Percentiles rank a stretch among this genome's conserved stretches.
phyloP scores from a whole-genome alignment of 2,113 vertebrate genomes.

The Cinclus mexicanus region DNA sequence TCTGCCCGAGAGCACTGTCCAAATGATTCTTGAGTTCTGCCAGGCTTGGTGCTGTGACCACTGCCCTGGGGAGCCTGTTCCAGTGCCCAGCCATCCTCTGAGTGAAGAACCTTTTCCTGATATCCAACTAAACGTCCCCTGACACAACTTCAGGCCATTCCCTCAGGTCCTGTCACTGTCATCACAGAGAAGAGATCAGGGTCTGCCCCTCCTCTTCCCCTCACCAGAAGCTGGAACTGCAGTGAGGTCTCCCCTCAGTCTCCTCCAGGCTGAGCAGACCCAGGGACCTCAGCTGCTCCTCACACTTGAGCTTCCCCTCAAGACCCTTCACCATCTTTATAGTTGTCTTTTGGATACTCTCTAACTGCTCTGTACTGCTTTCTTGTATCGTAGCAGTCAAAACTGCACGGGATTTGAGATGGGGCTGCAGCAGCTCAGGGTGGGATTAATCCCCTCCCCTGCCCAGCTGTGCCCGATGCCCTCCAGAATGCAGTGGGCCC shows the following conservation, averaged over 20 bases:
- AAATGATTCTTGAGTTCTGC: background rate
- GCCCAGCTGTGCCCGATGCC: background rate
- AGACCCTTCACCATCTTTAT: background rate
- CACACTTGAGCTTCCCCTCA: rapidly evolving
- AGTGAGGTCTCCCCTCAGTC: background rate
- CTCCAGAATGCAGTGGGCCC: background rate
- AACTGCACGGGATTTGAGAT: background rate
- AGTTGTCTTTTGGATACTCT: background rate
- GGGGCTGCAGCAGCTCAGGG: background rate
- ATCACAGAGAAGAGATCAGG: background rate
- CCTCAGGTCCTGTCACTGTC: rapidly evolving
- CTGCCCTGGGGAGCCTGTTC: background rate
- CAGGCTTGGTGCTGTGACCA: background rate
- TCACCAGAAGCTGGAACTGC: background rate
- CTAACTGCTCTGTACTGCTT: background rate
- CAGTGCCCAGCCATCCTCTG: background rate
- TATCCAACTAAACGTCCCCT: background rate
- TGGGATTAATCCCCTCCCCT: background rate
- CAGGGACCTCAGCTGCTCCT: background rate
- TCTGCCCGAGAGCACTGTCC: rapidly evolving
- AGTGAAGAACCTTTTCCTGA: background rate
- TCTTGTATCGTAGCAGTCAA: too few relatives aligned
- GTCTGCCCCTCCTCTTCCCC: background rate
- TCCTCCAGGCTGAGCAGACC: background rate
- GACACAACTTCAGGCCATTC: background rate